Percentiles rank a stretch among this genome's conserved stretches.
phyloP scores from a whole-genome alignment of 2,888 invertebrate species.

The Nesidiocoris tenuis region DNA sequence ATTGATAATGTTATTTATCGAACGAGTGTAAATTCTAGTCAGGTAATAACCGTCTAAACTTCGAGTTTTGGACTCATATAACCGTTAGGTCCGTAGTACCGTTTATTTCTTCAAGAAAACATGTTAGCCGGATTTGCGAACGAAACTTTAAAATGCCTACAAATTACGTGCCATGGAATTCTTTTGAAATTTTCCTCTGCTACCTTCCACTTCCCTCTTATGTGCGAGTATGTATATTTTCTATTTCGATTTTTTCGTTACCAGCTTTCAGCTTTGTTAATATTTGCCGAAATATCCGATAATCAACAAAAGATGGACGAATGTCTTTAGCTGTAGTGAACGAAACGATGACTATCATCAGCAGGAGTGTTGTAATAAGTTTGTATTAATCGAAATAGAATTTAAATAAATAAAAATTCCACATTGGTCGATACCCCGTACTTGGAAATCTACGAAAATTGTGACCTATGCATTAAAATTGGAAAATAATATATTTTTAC shows the following conservation, averaged over 20 bases:
- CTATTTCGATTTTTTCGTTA: not conserved
- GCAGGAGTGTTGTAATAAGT: not conserved
- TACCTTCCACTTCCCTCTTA: not conserved
- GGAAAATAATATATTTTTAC: too few relatives aligned
- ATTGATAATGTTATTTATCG: constrained; percentile 17
- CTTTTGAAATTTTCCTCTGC: not conserved
- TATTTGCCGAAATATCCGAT: not conserved
- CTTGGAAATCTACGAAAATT: too few relatives aligned
- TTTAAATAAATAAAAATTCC: too few relatives aligned
- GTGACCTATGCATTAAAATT: too few relatives aligned
- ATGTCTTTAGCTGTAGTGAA: not conserved
- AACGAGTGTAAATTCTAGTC: constrained; percentile 41
- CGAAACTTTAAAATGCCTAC: too few relatives aligned
- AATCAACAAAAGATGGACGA: not conserved
- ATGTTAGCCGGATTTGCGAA: too few relatives aligned
- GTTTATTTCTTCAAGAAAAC: too few relatives aligned
- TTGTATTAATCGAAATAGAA: not conserved
- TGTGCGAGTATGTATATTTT: not conserved
- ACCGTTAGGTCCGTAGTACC: too few relatives aligned
- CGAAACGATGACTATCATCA: too few relatives aligned
- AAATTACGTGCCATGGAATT: too few relatives aligned
- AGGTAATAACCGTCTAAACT: not conserved
- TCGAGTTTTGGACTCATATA: too few relatives aligned
- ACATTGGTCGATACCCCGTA: too few relatives aligned
- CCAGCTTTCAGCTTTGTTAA: not conserved